Base-by-base conservation (phyloP, 2,797 vertebrate genomes). In the Xiphophorus birchmanni region DNA sequence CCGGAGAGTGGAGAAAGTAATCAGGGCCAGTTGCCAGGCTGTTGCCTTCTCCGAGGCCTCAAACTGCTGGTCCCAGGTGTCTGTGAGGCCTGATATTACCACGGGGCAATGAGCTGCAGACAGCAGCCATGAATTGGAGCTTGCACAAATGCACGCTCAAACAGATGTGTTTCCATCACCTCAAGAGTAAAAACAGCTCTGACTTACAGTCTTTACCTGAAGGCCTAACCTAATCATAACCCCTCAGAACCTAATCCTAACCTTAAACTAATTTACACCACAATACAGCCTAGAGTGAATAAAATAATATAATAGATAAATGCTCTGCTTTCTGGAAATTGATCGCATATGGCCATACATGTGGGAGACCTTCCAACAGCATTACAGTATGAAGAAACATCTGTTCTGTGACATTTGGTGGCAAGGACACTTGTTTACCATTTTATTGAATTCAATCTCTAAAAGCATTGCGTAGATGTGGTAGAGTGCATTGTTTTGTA, bases 1-100 rank as follows among this genome's bases (percentile, higher is more conserved):
- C 93, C 92, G 75, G 93, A 92, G 89, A 88, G 89, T 94, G 94
- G 92, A 95, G 94, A 95, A 95, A 95, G 94, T 93, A 95, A 96
- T 96, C 94, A 95, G 92, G 88, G 80, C 82, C 89, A 85, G 93
- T 94, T 94, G 93, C 91, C 93, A 94, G 93, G 91, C 86, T 86
- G 92, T 87, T 94, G 90, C 91, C 86, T 92, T 91, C 91, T 90
- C 90, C 73, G 82, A 91, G 91, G 91, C 91, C 81, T 91, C 89
- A 90, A 83, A 88, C 90, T 83, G 83, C 79, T 72, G 92, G 93
- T 92, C 95, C 91, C 95, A 95, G 95, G 94, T 95, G 94, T 94
- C 92, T 92, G 86, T 77, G 78, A 86, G 90, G 80, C 78, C 90
- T 87, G 92, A 91, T 91, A 95, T 96, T 94, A 94, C 92, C 87